Conservation (phyloP, 1,140 invertebrate genomes). For the Laupala kohalensis region DNA sequence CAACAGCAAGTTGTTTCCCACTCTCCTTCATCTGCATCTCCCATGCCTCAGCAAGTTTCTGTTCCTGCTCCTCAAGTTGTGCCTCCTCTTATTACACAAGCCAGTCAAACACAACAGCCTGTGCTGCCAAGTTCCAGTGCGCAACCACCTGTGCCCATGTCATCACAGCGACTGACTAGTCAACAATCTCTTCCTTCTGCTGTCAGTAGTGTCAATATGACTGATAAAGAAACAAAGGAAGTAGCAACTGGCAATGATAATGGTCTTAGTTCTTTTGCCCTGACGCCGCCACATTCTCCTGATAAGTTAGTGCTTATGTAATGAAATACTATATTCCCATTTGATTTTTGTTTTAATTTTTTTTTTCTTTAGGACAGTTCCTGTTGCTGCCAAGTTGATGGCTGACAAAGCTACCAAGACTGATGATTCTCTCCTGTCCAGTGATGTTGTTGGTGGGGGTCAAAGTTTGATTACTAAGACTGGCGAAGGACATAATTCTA, state of each 20-base stretch:
- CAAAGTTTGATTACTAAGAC: not conserved
- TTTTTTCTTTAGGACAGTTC: conserved; percentile 22
- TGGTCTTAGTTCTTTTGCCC: conserved; percentile 31
- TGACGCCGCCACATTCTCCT: conserved; percentile 44
- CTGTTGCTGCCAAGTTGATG: conserved; percentile 28
- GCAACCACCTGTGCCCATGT: not conserved
- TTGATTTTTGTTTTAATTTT: not conserved
- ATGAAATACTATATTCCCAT: conserved; percentile 16
- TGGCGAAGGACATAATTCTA: conserved; percentile 1
- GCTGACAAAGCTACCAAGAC: conserved; percentile 39
- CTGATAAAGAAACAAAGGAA: conserved; percentile 9
- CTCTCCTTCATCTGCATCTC: conserved; percentile 6
- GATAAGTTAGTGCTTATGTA: conserved; percentile 39
- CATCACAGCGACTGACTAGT: conserved; percentile 2
- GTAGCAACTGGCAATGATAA: conserved; percentile 5
- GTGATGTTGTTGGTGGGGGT: conserved; percentile 16
- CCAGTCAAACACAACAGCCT: conserved; percentile 10
- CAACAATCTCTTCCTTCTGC: not conserved
- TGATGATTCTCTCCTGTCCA: conserved; percentile 28
- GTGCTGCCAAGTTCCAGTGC: not conserved
- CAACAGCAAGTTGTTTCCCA: conserved; percentile 19
- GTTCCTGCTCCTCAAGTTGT: conserved; percentile 16
- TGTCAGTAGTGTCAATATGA: not conserved
- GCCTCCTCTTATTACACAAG: conserved; percentile 13
- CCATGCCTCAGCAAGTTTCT: conserved; percentile 8